Conservation (phyloP, 2,888 invertebrate species). For the Conus canariensis region DNA sequence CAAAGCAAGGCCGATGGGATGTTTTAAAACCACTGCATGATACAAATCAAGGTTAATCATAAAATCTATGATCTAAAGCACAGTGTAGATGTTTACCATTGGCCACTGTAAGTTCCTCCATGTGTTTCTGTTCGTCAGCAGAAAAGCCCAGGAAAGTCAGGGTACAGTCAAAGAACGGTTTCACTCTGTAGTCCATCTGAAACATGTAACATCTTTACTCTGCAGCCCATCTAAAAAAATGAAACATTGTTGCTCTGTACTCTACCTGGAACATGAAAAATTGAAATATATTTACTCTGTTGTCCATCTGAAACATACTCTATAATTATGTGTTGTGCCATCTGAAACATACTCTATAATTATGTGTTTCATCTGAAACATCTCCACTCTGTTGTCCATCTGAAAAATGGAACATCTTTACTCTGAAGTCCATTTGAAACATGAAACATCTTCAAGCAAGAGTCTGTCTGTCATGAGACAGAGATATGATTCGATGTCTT, state of each 20-base stretch:
- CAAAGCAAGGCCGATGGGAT: too few relatives aligned
- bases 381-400: too few relatives aligned
- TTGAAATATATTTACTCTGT: too few relatives aligned
- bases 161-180: conserved; percentile 91
- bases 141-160: conserved; percentile 95
- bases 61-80: too few relatives aligned
- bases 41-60: too few relatives aligned
- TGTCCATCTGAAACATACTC: too few relatives aligned
- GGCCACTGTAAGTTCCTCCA: conserved; percentile 91
- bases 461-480: background rate
- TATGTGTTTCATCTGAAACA: too few relatives aligned
- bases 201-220: conserved; percentile 87
- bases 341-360: too few relatives aligned
- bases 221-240: conserved; percentile 73
- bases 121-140: conserved; percentile 92
- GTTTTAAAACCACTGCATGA: too few relatives aligned
- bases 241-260: background rate
- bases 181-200: conserved; percentile 82
- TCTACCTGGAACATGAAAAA: too few relatives aligned
- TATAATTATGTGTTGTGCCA: too few relatives aligned
- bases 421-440: conserved; percentile 24
- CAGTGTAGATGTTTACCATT: conserved; percentile 82
- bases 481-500: background rate
- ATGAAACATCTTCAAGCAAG: conserved; percentile 86
- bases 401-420: too few relatives aligned